Conservation (phyloP, 2,113 vertebrate species). For the Eolophus roseicapilla region DNA sequence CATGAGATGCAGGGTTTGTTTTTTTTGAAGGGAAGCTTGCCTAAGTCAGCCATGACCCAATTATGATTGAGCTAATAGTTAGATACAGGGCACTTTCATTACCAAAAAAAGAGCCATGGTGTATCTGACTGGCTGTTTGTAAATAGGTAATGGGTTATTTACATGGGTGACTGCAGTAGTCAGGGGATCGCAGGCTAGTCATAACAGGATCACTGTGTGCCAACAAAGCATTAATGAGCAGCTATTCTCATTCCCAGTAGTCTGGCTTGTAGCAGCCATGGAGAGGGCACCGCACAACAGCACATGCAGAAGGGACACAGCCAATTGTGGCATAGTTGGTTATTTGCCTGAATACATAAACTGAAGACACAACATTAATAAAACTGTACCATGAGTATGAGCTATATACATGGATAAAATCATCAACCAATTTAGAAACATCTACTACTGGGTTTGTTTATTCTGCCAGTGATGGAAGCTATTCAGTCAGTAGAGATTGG, state of each 20-base stretch:
- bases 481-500: not conserved
- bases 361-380: not conserved
- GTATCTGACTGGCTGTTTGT: not conserved
- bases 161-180: not conserved
- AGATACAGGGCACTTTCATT: not conserved
- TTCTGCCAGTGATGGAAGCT: not conserved
- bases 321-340: not conserved
- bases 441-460: not conserved
- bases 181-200: slow-evolving; percentile 19
- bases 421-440: not conserved
- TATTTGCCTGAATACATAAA: not conserved
- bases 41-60: not conserved
- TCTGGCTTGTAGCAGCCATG: not conserved
- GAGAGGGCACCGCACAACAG: not conserved
- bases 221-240: not conserved
- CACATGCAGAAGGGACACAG: not conserved
- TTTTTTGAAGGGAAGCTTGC: not conserved
- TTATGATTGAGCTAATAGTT: not conserved
- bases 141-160: slow-evolving; percentile 30
- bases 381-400: not conserved
- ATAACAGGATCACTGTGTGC: not conserved
- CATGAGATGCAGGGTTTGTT: not conserved
- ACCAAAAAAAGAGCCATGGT: not conserved
- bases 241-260: not conserved
- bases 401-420: not conserved